Conservation (phyloP, 2,888 invertebrate species). For the Drosophila eohydei region DNA sequence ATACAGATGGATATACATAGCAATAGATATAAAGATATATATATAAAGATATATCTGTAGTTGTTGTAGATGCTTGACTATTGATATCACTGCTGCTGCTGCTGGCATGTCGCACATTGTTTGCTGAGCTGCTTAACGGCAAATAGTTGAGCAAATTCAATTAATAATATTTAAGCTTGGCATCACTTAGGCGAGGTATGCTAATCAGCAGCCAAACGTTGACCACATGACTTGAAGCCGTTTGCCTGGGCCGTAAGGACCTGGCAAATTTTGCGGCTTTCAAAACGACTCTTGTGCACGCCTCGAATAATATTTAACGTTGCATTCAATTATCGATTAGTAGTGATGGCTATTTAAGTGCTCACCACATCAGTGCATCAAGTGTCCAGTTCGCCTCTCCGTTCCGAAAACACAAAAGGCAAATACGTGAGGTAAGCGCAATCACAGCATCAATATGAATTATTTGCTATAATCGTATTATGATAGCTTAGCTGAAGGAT, state of each 20-base stretch:
- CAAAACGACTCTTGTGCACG: slow-evolving; percentile 14
- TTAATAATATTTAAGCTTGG: slow-evolving; percentile 65
- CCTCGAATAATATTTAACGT: slow-evolving; percentile 9
- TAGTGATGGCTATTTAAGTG: slow-evolving; percentile 13
- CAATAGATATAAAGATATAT: slow-evolving; percentile 5
- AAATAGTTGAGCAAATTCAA: slow-evolving; percentile 72
- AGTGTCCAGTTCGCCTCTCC: not conserved
- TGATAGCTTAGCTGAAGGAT: not conserved
- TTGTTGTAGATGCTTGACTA: slow-evolving; percentile 2
- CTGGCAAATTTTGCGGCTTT: slow-evolving; percentile 12
- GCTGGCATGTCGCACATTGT: slow-evolving; percentile 43
- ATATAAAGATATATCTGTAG: slow-evolving; percentile 12
- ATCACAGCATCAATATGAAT: not conserved
- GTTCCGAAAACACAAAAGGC: not conserved
- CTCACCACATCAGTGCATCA: slow-evolving; percentile 13
- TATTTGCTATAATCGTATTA: not conserved
- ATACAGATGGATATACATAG: slow-evolving; percentile 8
- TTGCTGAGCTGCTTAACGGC: slow-evolving; percentile 44
- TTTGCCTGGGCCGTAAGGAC: slow-evolving; percentile 1
- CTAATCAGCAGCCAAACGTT: slow-evolving; percentile 33
- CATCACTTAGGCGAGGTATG: slow-evolving; percentile 8
- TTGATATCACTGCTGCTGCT: slow-evolving; percentile 20
- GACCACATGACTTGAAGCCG: slow-evolving; percentile 24
- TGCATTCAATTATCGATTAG: slow-evolving; percentile 20
- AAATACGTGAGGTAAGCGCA: not conserved